Percentiles rank a stretch among this genome's conserved stretches.
Conservation (phyloP, 2,797 vertebrate genomes). For the Peromyscus aztecus region DNA sequence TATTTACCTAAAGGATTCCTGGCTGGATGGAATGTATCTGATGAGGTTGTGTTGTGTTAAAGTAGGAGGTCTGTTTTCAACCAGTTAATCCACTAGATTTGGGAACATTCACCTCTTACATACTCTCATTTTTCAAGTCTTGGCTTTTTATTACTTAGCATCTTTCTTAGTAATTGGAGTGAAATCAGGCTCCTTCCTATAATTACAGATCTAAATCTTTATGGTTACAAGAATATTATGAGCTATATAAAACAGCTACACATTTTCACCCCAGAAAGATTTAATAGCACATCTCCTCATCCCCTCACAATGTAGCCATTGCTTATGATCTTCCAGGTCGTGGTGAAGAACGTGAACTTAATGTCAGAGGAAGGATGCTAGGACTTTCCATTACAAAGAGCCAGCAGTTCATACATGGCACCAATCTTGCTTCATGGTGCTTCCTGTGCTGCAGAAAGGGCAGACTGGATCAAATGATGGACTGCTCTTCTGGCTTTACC, state of each 20-base stretch:
- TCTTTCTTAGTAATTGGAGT: conserved; percentile 43
- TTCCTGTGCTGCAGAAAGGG: not conserved
- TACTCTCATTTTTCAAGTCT: conserved; percentile 55
- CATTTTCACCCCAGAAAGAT: conserved; percentile 46
- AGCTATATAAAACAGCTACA: not conserved
- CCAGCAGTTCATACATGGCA: not conserved
- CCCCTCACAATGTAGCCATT: not conserved
- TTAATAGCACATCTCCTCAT: not conserved
- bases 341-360: not conserved
- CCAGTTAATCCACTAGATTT: not conserved
- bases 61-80: not conserved
- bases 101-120: not conserved
- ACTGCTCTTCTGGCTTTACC: not conserved
- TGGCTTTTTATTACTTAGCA: not conserved
- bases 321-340: not conserved
- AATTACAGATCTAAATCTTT: conserved; percentile 71
- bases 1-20: not conserved
- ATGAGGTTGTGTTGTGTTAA: not conserved
- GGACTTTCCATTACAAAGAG: not conserved
- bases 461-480: not conserved
- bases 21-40: not conserved
- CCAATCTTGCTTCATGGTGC: not conserved
- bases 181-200: conserved; percentile 55
- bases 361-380: not conserved
- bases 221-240: conserved; percentile 4